Conservation (phyloP, 2,797 vertebrate species). For the Gymnopithys bicolor region DNA sequence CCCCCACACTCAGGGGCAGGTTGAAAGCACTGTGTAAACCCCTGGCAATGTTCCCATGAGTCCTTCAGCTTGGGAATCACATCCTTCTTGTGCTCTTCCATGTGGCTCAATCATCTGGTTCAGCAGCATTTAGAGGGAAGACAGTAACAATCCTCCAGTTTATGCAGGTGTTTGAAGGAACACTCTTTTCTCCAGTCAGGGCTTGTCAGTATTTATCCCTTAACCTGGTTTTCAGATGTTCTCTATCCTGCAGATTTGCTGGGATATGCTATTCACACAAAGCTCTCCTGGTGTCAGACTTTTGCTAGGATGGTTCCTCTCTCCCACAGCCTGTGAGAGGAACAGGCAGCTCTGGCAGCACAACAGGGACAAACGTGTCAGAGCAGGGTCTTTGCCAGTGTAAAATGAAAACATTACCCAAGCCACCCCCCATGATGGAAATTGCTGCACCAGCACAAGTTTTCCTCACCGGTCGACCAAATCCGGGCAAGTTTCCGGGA, state of each 20-base stretch:
- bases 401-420: not conserved
- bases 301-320: conserved; percentile 31
- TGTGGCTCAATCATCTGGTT: accelerated
- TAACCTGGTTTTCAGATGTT: conserved; percentile 39
- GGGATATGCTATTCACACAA: conserved; percentile 50
- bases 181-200: not conserved
- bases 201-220: conserved; percentile 36
- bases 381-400: conserved; percentile 1
- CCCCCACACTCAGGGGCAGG: accelerated
- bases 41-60: not conserved
- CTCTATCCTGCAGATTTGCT: conserved; percentile 31
- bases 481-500: not conserved
- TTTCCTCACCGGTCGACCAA: accelerated
- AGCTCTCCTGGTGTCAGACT: conserved; percentile 62
- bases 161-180: not conserved
- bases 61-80: not conserved
- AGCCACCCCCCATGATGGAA: accelerated
- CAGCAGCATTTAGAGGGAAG: not conserved
- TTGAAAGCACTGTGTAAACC: not conserved
- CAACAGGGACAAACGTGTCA: not conserved
- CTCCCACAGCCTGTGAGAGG: conserved; percentile 17
- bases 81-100: not conserved
- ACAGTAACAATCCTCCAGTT: not conserved
- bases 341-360: not conserved
- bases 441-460: not conserved